A percentile compares a stretch with the other conserved stretches of the same genome.
Evolutionary conservation across 2,797 vertebrate species (phyloP).

Genomic region (Alectoris magna): DNA sequence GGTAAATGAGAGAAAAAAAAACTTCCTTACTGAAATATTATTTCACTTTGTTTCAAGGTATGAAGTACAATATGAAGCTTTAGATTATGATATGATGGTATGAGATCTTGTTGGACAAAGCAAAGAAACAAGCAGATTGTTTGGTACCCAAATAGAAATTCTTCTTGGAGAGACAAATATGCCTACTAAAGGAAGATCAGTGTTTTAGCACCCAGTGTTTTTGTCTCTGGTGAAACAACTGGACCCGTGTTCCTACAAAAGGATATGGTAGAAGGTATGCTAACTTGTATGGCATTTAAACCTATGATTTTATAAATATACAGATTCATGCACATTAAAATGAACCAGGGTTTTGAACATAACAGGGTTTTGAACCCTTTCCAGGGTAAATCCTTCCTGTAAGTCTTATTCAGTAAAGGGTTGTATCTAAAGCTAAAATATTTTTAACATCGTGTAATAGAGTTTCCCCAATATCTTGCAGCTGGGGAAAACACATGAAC

Average conservation of each 20-base stretch:
- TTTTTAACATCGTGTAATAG: not conserved
- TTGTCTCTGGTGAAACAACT: not conserved
- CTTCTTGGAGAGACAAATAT: not conserved
- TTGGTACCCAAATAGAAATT: not conserved
- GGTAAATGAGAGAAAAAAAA: not conserved
- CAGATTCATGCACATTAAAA: not conserved
- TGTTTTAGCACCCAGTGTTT: not conserved
- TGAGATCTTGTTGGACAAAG: not conserved
- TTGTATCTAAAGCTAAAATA: not conserved
- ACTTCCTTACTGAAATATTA: not conserved
- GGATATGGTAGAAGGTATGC: rapidly evolving
- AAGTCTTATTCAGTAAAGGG: not conserved
- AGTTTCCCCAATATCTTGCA: not conserved
- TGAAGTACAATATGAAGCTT: rapidly evolving
- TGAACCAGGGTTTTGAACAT: not conserved
- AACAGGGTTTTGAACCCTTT: not conserved
- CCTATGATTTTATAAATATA: not conserved
- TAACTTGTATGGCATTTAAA: not conserved
- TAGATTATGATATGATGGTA: not conserved
- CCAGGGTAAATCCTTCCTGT: not conserved
- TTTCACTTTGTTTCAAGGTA: not conserved
- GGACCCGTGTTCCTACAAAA: not conserved
- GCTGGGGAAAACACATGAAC: not conserved
- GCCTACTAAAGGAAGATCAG: not conserved
- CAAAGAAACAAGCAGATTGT: not conserved